Evolutionary conservation across 2,888 invertebrate genomes (phyloP), one percentile per base, ranked within the genome.

Genomic region (Drepanosiphum platanoidis): DNA sequence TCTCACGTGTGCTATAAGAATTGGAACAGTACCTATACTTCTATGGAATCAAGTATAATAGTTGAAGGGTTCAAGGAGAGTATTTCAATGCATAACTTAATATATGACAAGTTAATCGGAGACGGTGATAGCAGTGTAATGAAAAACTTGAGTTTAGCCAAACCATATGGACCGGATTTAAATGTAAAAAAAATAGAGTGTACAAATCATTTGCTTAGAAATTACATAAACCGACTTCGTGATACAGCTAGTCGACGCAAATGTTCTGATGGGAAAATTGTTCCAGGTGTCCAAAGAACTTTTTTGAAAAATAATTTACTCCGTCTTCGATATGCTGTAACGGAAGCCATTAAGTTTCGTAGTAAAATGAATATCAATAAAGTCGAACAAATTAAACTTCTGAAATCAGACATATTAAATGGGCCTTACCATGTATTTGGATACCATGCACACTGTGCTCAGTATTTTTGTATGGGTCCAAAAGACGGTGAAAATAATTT

Each of bases 371-470:
- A n/a, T n/a, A n/a, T n/a, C n/a, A n/a, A n/a, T n/a, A n/a, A n/a
- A n/a, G n/a, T n/a, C n/a, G n/a, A n/a, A 70, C 34, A 70, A 36
- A n/a, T 70, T 0, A n/a, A 39, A 39, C 27, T n/a, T n/a, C n/a
- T 70, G 1, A 70, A 70, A 39, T n/a, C 22, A 3, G 70, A 39
- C n/a, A 70, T 70, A 39, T n/a, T 70, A 39, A 39, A 70, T 70
- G 70, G 70, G n/a, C n/a, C 70, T 11, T 39, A n/a, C 13, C 68
- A 36, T 68, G 22, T 68, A 34, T 68, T 68, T 68, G 68, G 68
- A 34, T 68, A 8, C 68, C 68, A 68, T 68, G 22, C 11, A 15
- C 4, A 34, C 22, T 68, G 32, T 68, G 68, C 18, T 8, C 18
- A 68, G 34, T 36, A 36, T 68, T 68, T 68, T 34, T 68, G 34